Base-by-base conservation (phyloP, 2,888 invertebrate species). In the Xanthorhoe designata region DNA sequence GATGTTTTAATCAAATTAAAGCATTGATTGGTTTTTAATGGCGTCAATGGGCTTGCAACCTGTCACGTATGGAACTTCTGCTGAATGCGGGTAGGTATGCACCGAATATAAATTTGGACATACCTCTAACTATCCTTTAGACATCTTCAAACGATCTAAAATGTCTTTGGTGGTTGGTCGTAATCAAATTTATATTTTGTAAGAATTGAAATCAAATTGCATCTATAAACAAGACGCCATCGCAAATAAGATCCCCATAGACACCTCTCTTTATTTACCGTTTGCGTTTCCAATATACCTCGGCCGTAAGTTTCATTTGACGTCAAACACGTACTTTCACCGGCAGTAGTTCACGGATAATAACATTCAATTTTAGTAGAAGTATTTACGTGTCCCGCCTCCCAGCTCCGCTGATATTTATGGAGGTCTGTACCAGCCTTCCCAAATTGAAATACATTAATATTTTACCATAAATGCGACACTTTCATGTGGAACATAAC, bases 381-480 rank as follows among this genome's bases (percentile, higher is more conserved):
- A 87, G 89, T 91, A 91, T 91, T 92, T 91, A 92, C 91, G 90
- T 86, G 86, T 84, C 82, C 85, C 85, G 85, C 85, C 85, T 84
- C 82, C 85, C 83, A 80, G 75, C 86, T 84, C 87, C 82, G 83
- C 85, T 82, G 87, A 90, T 92, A 92, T 93, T 93, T 93, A 93
- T 92, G 89, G 89, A 88, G 92, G 92, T 92, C 89, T 90, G 86
- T 86, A 88, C 86, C 87, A 88, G 87, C 86, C 87, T 86, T 83
- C 84, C 90, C 91, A 91, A 93, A 93, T 92, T 93, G 92, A 92
- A 93, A 93, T 91, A 92, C 91, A 93, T 93, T 93, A 92, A 93
- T 93, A 93, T 92, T 91, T 92, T 91, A 92, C 90, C 91, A 92
- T 91, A 92, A 92, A 92, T 87, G 91, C 91, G 92, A 93, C 92